Conservation (phyloP, 2,888 invertebrate species). For the Balanococcus diminutus region DNA sequence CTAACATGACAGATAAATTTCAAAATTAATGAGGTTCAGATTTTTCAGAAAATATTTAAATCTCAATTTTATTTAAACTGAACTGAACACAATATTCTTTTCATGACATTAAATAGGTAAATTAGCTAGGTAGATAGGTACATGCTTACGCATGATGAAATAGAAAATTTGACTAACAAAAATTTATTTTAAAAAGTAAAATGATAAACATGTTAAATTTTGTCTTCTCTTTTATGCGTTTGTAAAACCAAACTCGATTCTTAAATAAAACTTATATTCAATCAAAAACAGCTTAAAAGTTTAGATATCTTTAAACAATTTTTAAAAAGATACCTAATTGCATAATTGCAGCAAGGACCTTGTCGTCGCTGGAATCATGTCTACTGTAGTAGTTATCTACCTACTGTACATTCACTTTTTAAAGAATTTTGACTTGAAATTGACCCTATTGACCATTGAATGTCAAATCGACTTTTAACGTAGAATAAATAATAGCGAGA, state of each 20-base stretch:
- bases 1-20: no score
- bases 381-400: not conserved
- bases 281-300: not conserved
- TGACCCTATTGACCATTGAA: not conserved
- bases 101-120: not conserved
- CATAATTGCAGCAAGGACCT: conserved; percentile 6
- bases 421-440: not conserved
- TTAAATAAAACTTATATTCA: not conserved
- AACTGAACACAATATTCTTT: no score
- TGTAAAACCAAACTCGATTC: conserved; percentile 12
- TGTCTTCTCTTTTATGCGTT: not conserved
- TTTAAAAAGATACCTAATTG: not conserved
- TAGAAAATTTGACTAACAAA: no score
- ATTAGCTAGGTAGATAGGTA: no score
- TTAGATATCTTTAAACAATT: not conserved
- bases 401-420: not conserved
- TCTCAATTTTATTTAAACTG: no score
- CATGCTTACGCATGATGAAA: no score
- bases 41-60: no score
- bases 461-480: not conserved
- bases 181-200: not conserved
- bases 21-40: no score
- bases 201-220: not conserved
- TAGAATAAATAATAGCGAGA: not conserved
- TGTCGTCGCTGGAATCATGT: conserved; percentile 8